Base-by-base conservation (phyloP, 2,888 invertebrate species). In the Dolichopus griseipennis region DNA sequence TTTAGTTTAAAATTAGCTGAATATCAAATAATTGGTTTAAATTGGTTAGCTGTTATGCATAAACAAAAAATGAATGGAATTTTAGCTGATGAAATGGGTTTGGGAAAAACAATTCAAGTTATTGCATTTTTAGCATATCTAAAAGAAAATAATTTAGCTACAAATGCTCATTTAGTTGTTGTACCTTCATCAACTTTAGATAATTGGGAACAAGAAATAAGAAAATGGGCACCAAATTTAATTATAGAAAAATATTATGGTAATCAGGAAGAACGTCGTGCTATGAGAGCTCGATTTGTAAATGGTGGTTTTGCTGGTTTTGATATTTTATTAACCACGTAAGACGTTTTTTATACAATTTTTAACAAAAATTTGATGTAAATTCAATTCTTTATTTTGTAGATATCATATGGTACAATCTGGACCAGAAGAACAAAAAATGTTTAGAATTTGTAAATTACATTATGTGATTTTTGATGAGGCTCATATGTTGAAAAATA, bases 401-500 rank as follows among this genome's bases (percentile, higher is more conserved):
- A 80, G 80, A 5, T 81, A 82, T 69, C 81, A 88, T 69, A 77
- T 79, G 65, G 80, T 82, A 61, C 72, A 75, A n/a, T 94, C 93
- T 72, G 91, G 90, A 71, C 88, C 92, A 0, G 97, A 97, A 76
- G 93, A 93, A 76, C 90, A 95, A 69, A 91, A 94, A 79, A 89
- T 93, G 84, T 93, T 97, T 79, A 89, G 95, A 69, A 91, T 95
- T 61, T 91, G 92, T 70, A 87, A 88, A 65, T 88, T 97, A 79
- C 90, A 95, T 78, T 97, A 97, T 78, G 94, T 96, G 0, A 85
- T 98, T 27, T 97, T 97, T 78, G 98, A 98, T 79, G 98, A 98
- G 78, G 97, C 96, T 1, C 97, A 98, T 78, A 96, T 97, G 95
- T 83, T 98, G 52, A 98, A 98, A 80, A 98, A 97, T 78, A 97